Base-by-base conservation (phyloP, 2,888 invertebrate genomes). In the Labia minor region DNA sequence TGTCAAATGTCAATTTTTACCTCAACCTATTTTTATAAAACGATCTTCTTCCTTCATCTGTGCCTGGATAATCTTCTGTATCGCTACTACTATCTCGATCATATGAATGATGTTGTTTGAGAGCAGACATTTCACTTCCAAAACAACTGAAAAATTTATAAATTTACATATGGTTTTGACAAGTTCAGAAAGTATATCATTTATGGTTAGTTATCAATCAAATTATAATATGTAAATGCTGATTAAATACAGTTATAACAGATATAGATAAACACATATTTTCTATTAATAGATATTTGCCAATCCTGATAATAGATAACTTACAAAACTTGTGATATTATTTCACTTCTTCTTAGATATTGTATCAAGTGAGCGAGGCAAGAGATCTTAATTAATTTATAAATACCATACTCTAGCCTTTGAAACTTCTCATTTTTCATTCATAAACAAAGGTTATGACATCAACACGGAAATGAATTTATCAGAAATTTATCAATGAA, bases 1-100 rank as follows among this genome's bases (percentile, higher is more conserved):
- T n/a, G n/a, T n/a, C n/a, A n/a, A n/a, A n/a, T n/a, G n/a, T n/a
- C n/a, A n/a, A n/a, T n/a, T n/a, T 72, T 75, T 78, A 86, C 86
- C 86, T 85, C 75, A 84, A 78, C 74, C 90, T 84, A 75, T 88
- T 86, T 76, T 87, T 87, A 49, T 83, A 85, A 69, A 87, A 82
- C 72, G 86, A 80, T 70, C 86, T 78, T 70, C 86, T 79, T 71
- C 85, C 80, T 73, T 86, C 86, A 76, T 91, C 91, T 68, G 86
- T 85, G 74, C 86, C 85, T 73, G 85, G 82, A 74, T 89, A 90
- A 76, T 92, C 92, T 77, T 91, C 92, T 19, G 90, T 90, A 76
- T 91, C 92, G 74, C 91, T 92, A 76, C 91, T 92, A 75, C 89
- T 90, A 74, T 89, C 88, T 74, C 80, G 78, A 70, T 77, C 74